Evolutionary conservation across 2,888 invertebrate species (phyloP), one percentile per base, ranked within the genome.

Genomic region (Lepidocyrtoides sp.): DNA sequence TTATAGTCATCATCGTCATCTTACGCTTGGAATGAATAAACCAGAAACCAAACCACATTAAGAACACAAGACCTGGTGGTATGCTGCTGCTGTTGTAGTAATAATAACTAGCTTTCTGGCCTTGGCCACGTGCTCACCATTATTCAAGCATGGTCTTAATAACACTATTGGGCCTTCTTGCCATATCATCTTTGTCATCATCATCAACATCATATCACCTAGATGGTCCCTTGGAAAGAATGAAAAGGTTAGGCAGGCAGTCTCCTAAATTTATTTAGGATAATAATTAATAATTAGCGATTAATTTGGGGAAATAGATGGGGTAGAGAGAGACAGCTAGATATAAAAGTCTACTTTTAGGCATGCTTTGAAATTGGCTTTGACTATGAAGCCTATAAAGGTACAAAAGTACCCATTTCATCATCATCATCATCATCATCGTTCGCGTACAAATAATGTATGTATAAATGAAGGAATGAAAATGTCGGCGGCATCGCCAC

Each of bases 91-190:
- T n/a, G n/a, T n/a, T 63, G 23, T 14, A 32, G 66, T 66, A 66
- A 41, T 44, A 83, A 83, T 63, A 83, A 83, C 82, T 63, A 63
- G 82, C 82, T 41, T 63, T 63, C 48, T 83, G 57, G 57, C 85
- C 75, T 36, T 75, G 85, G 57, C 85, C 85, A 85, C 85, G 85
- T 85, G 85, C 85, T 85, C 26, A 23, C 57, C 85, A 69, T 85
- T 85, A 75, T 41, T 85, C 75, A 85, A 75, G 72, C 12, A 12
- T n/a, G 51, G 7, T 75, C 57, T 75, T 85, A 85, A 85, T 85
- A 57, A 54, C 14, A 54, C 23, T 54, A 2, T 7, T 41, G 44
- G 29, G 29, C 2, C 32, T 48, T n/a, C n/a, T 14, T 17, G 26
- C 57, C 29, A 54, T 36, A 36, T 83, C 20, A 41, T 63, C 36